Evolutionary conservation across 1,140 invertebrate species (phyloP).

Genomic region (Scaptomyza hsui): DNA sequence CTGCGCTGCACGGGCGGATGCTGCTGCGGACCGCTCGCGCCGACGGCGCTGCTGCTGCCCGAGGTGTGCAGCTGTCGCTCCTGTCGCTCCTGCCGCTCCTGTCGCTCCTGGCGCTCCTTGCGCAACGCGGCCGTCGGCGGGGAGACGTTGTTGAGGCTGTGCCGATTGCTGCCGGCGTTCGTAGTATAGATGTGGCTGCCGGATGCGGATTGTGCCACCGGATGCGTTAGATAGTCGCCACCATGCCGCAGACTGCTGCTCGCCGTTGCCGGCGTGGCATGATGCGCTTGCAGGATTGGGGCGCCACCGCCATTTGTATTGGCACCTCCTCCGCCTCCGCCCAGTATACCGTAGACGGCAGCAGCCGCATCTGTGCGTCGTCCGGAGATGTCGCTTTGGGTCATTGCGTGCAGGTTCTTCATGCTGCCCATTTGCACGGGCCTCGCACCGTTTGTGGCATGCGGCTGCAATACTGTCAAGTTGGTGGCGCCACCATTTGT

Average conservation of each 20-base stretch:
- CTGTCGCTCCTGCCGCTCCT: too few relatives aligned
- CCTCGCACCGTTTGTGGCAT: slow-evolving; percentile 48
- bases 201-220: slow-evolving; percentile 65
- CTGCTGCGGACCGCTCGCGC: slow-evolving; percentile 58
- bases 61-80: slow-evolving; percentile 49
- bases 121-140: slow-evolving; percentile 70
- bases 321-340: slow-evolving; percentile 15
- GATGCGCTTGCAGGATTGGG: slow-evolving; percentile 64
- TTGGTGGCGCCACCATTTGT: slow-evolving; percentile 47
- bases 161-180: slow-evolving; percentile 55
- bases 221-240: slow-evolving; percentile 69
- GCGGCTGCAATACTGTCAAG: slow-evolving; percentile 29
- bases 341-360: slow-evolving; percentile 62
- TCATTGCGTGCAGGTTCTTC: slow-evolving; percentile 75
- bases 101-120: slow-evolving; percentile 64
- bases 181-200: slow-evolving; percentile 68
- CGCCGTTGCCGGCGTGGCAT: slow-evolving; percentile 68
- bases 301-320: slow-evolving; percentile 50
- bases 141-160: slow-evolving; percentile 72
- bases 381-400: slow-evolving; percentile 65
- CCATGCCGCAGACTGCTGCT: slow-evolving; percentile 61
- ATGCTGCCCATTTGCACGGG: slow-evolving; percentile 70
- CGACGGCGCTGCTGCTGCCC: slow-evolving; percentile 31
- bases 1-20: slow-evolving; percentile 75
- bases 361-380: slow-evolving; percentile 56